Base-by-base conservation (phyloP, 2,888 invertebrate genomes). In the Drosophila gaucha region DNA sequence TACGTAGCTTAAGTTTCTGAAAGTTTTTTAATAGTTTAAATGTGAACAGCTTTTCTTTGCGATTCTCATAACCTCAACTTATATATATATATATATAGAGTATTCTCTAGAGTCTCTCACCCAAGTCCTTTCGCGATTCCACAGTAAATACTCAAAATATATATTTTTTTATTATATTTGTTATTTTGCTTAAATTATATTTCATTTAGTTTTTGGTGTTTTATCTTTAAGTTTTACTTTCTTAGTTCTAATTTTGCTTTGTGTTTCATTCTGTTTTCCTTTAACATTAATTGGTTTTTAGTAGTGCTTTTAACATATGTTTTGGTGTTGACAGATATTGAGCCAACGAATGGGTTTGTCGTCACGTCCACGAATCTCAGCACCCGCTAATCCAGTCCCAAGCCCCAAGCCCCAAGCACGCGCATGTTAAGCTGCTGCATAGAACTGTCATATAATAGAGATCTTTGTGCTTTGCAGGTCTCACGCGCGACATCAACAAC, bases 401-500 rank as follows among this genome's bases (percentile, higher is more conserved):
- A 26, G 16, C 12, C 28, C 28, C 10, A 1, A 8, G 28, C 26
- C 16, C 76, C 56, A 46, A 54, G 73, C 73, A 73, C 78, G 73
- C 38, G 73, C 73, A 73, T 73, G 73, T 9, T 46, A 16, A 38
- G 10, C 3, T 3, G 12, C 10, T 18, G 6, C 10, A 6, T 6
- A 24, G 38, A n/a, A 24, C 35, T 41, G 22, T 6, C 52, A 51
- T 44, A 46, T 30, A 24, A 38, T 3, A 10, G 1, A 31, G 49
- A n/a, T 51, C 10, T 43, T 0, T 16, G 2, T 70, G 14, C 0
- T 74, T 75, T 6, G 5, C 56, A 92, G 92, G 92, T 75, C 84
- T 92, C 30, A 89, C 91, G 10, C 89, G 92, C 33, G 92, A 92
- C 65, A 91, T 92, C 22, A 89, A 90, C 44, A 90, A 86, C 59